Evolutionary conservation across 2,113 vertebrate genomes (phyloP), one percentile per base, ranked within the genome.

Genomic region (Neopipo cinnamomea): DNA sequence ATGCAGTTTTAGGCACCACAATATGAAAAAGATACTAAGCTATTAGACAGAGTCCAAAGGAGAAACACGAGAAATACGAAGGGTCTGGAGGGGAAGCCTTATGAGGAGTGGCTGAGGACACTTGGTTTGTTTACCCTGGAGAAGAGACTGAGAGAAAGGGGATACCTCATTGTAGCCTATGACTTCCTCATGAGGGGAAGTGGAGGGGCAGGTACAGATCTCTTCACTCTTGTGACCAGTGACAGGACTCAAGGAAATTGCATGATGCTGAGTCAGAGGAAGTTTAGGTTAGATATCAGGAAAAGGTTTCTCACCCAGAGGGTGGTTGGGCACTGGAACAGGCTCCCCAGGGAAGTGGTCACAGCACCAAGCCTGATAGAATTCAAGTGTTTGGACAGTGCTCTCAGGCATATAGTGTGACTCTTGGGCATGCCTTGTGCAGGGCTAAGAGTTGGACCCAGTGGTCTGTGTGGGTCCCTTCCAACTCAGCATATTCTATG

Each of bases 361-460:
- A 30, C 4, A 62, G 47, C 47, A 76, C 17, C 17, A 35, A 68
- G 8, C 55, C 55, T 42, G 35, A 12, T 14, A 71, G 63, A 77
- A 31, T 12, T 71, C 72, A 56, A 42, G 12, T 22, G 35, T 28
- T 76, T 42, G 63, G 8, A 55, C 14, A 49, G 23, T 23, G 25
- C 31, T 49, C 47, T 70, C 41, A 31, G 21, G 25, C 4, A 62
- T 3, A 35, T 20, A 5, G 8, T 37, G 21, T 62, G 25, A 35
- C 27, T 83, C 25, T 70, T 62, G n/a, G 7, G 20, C 6, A 19
- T 47, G 8, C 62, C 12, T 21, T 62, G 41, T 55, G 24, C 17
- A 62, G 41, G 14, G 17, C 30, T 17, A 49, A 21, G 39, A 27
- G 25, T 1, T 20, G 14, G 6, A 41, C 21, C 37, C 0, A 0